Percentiles rank a stretch among this genome's conserved stretches.
Conservation (phyloP, 2,888 invertebrate genomes). For the Nemurella pictetii region DNA sequence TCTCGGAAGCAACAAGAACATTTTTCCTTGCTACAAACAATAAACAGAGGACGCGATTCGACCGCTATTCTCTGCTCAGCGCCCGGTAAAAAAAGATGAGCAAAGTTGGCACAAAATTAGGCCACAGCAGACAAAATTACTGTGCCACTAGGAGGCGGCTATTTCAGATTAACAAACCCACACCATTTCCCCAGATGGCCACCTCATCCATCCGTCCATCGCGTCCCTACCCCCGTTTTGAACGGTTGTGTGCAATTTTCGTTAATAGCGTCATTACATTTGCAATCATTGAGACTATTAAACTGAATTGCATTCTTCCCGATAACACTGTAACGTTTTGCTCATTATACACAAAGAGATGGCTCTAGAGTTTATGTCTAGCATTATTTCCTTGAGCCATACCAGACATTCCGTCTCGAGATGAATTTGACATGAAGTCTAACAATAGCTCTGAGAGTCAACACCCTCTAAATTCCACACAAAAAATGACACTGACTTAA, state of each 20-base stretch:
- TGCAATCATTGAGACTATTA: background rate
- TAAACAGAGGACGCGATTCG: slow-evolving; percentile 8
- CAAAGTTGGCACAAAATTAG: background rate
- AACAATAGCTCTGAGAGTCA: slow-evolving; percentile 4
- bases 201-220: background rate
- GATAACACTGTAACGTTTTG: background rate
- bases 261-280: background rate
- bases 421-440: background rate
- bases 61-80: slow-evolving; percentile 13
- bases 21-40: background rate
- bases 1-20: slow-evolving; percentile 7
- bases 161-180: slow-evolving; percentile 15
- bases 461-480: background rate
- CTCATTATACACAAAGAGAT: background rate
- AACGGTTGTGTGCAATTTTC: background rate
- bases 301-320: background rate
- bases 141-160: slow-evolving; percentile 8
- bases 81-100: slow-evolving; percentile 5
- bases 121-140: background rate
- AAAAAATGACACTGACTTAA: background rate
- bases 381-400: background rate
- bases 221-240: background rate
- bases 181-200: slow-evolving; percentile 12
- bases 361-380: background rate
- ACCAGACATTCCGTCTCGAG: slow-evolving; percentile 8